Evolutionary conservation across 92 coral and sea anemone genomes (phyloP), one percentile per base, ranked within the genome.

Genomic region (Porites divaricata): DNA sequence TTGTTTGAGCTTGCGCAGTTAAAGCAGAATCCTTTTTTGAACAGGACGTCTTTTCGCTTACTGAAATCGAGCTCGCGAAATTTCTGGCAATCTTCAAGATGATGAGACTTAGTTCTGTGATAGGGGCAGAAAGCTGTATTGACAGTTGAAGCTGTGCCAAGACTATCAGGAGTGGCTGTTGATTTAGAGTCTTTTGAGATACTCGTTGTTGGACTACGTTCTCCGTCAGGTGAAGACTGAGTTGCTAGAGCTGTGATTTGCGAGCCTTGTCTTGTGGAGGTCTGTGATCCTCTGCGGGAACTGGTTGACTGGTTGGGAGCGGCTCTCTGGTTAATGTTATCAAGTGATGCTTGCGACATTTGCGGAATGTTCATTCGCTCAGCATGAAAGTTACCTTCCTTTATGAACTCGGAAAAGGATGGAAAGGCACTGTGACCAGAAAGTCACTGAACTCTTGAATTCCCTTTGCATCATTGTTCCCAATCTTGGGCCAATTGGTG

Each of bases 401-500:
- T 68, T 51, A 86, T 87, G 35, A 91, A 88, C n/a, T 65, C 87
- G 10, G 63, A 75, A 71, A 92, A 86, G 13, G 87, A 25, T 0
- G 92, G 91, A 61, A 92, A 89, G 74, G 89, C 86, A 28, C 86
- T 74, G 24, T 77, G 69, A 8, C 89, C 93, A 88, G 84, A 68
- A 88, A 81, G 87, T 90, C 92, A 58, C 93, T 87, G 67, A 84
- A 93, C 53, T 93, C 96, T 84, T 88, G 90, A 28, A 87, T 67
- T 68, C 72, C 92, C 62, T 49, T 77, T 8, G 93, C 87, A 76
- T 93, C 96, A 48, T 87, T 77, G 79, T 67, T 78, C 20, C 63
- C 88, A 7, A 93, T 86, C 64, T 86, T 93, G 4, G 97, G 94
- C 94, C 94, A 93, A 76, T 78, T 82, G 19, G 84, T 61, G n/a